phyloP scores from a whole-genome alignment of 2,797 vertebrate species.

The Mionectes olivaceus region DNA sequence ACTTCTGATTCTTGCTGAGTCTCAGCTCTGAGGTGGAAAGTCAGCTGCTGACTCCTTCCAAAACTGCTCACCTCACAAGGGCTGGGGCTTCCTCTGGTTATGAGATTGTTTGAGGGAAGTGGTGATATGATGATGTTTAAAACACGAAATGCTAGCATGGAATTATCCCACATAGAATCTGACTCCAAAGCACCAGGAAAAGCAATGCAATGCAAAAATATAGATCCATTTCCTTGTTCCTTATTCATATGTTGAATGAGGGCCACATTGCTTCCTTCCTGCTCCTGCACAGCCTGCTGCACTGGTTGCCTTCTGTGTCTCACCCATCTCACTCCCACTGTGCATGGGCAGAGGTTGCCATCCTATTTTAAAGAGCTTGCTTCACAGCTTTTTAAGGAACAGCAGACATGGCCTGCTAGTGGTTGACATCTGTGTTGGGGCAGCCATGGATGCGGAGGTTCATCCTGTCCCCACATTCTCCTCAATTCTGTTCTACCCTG shows the following conservation, averaged over 20 bases:
- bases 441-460: background rate
- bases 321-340: background rate
- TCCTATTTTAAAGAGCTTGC: background rate
- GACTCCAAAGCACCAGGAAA: background rate
- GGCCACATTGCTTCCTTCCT: background rate
- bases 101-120: background rate
- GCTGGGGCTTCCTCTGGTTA: fast-evolving
- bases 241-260: fast-evolving
- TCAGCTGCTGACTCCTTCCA: background rate
- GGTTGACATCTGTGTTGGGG: background rate
- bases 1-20: background rate
- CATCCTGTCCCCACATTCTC: background rate
- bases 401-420: background rate
- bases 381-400: background rate
- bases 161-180: background rate
- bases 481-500: background rate
- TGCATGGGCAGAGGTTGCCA: background rate
- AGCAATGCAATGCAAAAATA: background rate
- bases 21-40: background rate
- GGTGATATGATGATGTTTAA: background rate
- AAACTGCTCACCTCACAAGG: background rate
- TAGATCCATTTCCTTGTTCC: background rate
- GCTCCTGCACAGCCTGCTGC: background rate
- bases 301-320: background rate
- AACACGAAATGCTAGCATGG: background rate